Evolutionary conservation across 2,113 vertebrate genomes (phyloP).

Genomic region (Tylochromis polylepis): DNA sequence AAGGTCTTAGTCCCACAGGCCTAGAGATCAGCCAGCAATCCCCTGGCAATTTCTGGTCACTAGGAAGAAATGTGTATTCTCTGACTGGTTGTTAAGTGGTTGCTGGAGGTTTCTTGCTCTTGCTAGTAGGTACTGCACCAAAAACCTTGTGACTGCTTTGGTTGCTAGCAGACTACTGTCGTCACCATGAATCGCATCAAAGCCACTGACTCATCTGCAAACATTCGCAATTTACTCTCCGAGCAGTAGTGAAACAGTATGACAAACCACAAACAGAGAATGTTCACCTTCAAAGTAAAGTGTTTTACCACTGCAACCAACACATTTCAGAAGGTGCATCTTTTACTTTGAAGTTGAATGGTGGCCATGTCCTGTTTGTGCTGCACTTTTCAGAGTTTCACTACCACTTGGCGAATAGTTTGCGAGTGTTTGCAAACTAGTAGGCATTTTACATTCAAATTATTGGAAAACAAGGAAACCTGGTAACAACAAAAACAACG

Average conservation of each 20-base stretch:
- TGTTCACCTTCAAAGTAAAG: neutral
- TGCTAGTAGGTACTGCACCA: neutral
- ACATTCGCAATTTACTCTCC: neutral
- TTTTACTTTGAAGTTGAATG: neutral
- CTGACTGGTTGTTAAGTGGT: neutral
- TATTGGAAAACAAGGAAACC: neutral
- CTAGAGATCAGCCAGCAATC: neutral
- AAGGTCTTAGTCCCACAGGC: neutral
- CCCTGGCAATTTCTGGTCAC: neutral
- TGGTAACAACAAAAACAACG: no score
- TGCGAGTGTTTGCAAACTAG: neutral
- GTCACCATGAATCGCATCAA: neutral
- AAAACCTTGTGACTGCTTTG: neutral
- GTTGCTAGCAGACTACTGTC: neutral
- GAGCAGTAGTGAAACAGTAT: neutral
- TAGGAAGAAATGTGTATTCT: neutral
- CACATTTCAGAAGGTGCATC: neutral
- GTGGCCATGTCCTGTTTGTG: neutral
- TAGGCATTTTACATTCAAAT: neutral
- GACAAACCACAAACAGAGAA: neutral
- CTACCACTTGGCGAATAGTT: neutral
- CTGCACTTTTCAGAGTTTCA: neutral
- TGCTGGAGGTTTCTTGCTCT: neutral
- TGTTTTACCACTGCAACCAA: neutral
- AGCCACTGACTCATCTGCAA: neutral